These are phyloP conservation scores for Pseudolaguvia tuberculata DNA, from an alignment of 2,113 vertebrate species.

Conservation along the genomic window DNA sequence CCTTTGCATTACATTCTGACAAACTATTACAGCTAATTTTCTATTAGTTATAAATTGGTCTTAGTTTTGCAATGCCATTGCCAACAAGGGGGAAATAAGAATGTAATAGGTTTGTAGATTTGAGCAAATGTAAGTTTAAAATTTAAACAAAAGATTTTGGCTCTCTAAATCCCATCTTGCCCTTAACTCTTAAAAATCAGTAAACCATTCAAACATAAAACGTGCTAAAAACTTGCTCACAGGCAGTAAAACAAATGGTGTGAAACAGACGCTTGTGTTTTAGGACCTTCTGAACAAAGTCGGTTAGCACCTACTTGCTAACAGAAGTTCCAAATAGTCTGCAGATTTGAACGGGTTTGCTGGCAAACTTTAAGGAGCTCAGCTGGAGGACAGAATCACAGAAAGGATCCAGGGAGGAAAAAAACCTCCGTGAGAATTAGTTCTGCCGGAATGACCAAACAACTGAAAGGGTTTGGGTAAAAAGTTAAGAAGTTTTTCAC, in stretches of 20 bases:
- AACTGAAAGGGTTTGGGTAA: not conserved
- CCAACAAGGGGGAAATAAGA: not conserved
- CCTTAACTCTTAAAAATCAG: not conserved
- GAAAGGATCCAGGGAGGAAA: slow-evolving; percentile 5
- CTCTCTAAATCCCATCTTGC: not conserved
- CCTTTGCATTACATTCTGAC: too few species aligned
- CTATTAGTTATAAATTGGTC: too few species aligned
- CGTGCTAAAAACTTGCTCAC: not conserved
- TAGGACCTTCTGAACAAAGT: not conserved
- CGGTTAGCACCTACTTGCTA: slow-evolving; percentile 26
- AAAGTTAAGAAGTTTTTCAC: too few species aligned
- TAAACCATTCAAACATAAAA: not conserved
- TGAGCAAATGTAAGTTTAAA: not conserved
- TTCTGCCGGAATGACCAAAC: slow-evolving; percentile 2
- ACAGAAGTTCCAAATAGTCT: slow-evolving; percentile 10
- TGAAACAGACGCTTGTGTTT: not conserved
- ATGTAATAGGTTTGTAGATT: not conserved
- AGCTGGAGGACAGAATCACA: not conserved
- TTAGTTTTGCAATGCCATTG: not conserved
- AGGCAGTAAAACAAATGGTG: not conserved
- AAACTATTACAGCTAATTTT: too few species aligned
- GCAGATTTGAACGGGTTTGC: not conserved
- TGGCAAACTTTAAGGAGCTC: not conserved
- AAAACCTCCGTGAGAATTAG: slow-evolving; percentile 1
- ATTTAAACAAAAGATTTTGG: not conserved